Percentiles rank a stretch among this genome's conserved stretches.
Conservation (phyloP, 2,113 vertebrate species). For the Crypturellus undulatus region DNA sequence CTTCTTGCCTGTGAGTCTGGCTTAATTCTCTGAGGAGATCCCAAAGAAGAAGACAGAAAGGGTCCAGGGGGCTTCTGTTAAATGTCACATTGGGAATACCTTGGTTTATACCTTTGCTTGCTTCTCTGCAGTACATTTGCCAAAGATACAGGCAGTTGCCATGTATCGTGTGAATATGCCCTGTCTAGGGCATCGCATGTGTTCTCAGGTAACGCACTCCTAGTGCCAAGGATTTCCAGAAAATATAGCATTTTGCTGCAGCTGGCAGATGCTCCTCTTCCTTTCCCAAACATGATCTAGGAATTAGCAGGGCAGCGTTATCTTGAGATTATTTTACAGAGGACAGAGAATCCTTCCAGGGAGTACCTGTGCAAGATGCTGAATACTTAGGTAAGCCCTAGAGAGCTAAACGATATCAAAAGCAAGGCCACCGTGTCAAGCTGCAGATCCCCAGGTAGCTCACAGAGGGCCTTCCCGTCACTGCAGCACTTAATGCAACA, state of each 20-base stretch:
- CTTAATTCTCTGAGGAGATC: neutral
- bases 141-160: fast-evolving
- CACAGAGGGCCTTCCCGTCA: neutral
- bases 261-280: neutral
- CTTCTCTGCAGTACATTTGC: neutral
- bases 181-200: no score
- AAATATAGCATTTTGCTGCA: neutral
- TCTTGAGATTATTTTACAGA: neutral
- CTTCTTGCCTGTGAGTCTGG: neutral
- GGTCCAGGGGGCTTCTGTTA: neutral
- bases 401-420: neutral
- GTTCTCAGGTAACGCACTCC: neutral
- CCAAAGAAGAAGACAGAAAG: neutral
- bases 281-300: neutral
- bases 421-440: fast-evolving
- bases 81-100: neutral
- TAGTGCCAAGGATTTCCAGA: neutral
- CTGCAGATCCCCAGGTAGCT: no score
- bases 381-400: neutral
- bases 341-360: neutral
- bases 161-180: fast-evolving
- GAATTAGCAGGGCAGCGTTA: neutral
- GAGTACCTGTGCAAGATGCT: neutral
- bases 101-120: neutral
- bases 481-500: neutral